These are phyloP conservation scores for Pocillopora grandis DNA, from an alignment of 92 coral and sea anemone species.

Conservation along the genomic window DNA sequence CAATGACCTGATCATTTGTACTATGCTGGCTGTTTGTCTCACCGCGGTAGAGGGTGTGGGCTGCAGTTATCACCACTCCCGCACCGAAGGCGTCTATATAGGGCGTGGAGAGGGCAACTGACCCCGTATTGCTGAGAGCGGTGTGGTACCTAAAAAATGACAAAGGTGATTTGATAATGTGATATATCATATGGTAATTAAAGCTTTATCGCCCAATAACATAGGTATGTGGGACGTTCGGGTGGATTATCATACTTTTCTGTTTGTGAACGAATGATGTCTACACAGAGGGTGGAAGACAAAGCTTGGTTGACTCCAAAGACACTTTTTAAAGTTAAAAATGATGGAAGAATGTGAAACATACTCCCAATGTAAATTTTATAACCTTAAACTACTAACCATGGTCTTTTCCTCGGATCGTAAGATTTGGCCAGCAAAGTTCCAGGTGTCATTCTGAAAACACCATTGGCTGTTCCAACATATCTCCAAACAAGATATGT, in stretches of 20 bases:
- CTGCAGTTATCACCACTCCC: slow-evolving; percentile 63
- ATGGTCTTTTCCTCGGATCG: slow-evolving; percentile 63
- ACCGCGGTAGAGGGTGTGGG: slow-evolving; percentile 58
- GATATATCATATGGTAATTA: too few species aligned
- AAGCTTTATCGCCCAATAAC: too few species aligned
- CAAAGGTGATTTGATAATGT: not conserved
- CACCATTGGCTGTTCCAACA: slow-evolving; percentile 58
- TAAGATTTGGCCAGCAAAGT: slow-evolving; percentile 40
- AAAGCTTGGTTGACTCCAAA: too few species aligned
- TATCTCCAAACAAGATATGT: slow-evolving; percentile 62
- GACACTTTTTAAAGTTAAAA: too few species aligned
- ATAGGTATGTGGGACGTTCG: too few species aligned
- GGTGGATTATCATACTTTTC: too few species aligned
- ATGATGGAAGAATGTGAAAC: too few species aligned
- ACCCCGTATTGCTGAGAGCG: slow-evolving; percentile 60
- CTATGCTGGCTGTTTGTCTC: slow-evolving; percentile 20
- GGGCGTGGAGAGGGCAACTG: slow-evolving; percentile 56
- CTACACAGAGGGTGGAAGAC: too few species aligned
- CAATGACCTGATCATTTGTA: slow-evolving; percentile 55
- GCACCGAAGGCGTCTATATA: slow-evolving; percentile 69
- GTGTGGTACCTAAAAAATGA: slow-evolving; percentile 45
- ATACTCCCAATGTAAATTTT: not conserved
- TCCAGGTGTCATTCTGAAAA: slow-evolving; percentile 60
- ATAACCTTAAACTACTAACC: slow-evolving; percentile 26
- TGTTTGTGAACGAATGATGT: too few species aligned